phyloP scores from a whole-genome alignment of 30 jellyfish, hydroid and myxozoan genomes.

The Turritopsis rubra region DNA sequence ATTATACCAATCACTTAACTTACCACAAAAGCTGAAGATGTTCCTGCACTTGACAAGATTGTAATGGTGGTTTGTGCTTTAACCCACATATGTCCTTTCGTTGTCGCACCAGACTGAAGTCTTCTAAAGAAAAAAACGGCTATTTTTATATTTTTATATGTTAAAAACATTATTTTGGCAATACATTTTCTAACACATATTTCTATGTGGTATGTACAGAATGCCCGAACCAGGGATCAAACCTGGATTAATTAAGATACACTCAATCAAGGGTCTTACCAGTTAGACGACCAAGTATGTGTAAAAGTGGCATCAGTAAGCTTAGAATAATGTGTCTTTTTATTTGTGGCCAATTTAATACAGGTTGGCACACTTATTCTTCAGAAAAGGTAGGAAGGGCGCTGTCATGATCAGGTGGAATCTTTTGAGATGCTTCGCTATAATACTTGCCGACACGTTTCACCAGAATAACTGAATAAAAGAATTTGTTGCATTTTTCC shows the following conservation, averaged over 20 bases:
- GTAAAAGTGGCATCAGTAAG: not conserved
- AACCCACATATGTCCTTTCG: not conserved
- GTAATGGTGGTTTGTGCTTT: not conserved
- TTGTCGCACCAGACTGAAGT: not conserved
- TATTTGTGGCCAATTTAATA: not conserved
- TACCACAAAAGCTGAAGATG: too few species aligned
- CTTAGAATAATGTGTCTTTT: not conserved
- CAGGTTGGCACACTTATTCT: not conserved
- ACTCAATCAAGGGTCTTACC: not conserved
- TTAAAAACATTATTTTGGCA: not conserved
- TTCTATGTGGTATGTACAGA: too few species aligned
- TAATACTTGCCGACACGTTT: not conserved
- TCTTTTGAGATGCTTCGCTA: not conserved
- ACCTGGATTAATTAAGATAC: not conserved
- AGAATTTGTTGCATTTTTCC: not conserved
- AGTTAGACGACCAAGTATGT: not conserved
- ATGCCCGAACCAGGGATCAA: not conserved
- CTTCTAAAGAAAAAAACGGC: not conserved
- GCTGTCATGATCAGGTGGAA: not conserved
- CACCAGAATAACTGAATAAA: not conserved
- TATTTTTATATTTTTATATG: too few species aligned
- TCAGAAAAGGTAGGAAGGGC: not conserved
- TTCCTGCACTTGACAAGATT: too few species aligned
- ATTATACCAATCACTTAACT: too few species aligned
- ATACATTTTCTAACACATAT: too few species aligned